Evolutionary conservation across 2,113 vertebrate genomes (phyloP).

Genomic region (Halcyon senegalensis): DNA sequence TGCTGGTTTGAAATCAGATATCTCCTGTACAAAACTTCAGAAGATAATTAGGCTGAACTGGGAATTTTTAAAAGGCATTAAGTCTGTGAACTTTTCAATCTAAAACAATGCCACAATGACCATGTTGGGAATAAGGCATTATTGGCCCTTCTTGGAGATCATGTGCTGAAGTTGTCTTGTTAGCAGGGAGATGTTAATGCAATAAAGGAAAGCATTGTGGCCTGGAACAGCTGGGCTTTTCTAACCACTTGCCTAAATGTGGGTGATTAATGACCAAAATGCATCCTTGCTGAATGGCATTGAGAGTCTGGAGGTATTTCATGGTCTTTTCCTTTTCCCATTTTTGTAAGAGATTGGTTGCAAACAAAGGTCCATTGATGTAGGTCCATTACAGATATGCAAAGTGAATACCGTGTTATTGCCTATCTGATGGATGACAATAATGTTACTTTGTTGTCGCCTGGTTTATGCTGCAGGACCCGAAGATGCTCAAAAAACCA

Average conservation of each 20-base stretch:
- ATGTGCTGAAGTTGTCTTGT: slow-evolving; percentile 66
- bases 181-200: neutral
- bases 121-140: slow-evolving; percentile 68
- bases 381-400: slow-evolving; percentile 6
- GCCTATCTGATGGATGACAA: slow-evolving; percentile 45
- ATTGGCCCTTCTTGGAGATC: slow-evolving; percentile 61
- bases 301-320: slow-evolving; percentile 38
- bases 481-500: neutral
- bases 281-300: slow-evolving; percentile 60
- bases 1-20: neutral
- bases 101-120: slow-evolving; percentile 55
- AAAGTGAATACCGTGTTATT: slow-evolving; percentile 6
- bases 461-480: neutral
- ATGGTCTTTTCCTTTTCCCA: slow-evolving; percentile 19
- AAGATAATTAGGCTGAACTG: slow-evolving; percentile 50
- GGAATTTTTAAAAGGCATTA: slow-evolving; percentile 58
- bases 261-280: slow-evolving; percentile 70
- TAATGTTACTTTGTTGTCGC: slow-evolving; percentile 10
- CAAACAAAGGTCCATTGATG: slow-evolving; percentile 63
- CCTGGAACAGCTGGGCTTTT: slow-evolving; percentile 64
- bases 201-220: slow-evolving; percentile 56
- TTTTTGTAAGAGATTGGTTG: neutral
- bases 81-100: slow-evolving; percentile 72
- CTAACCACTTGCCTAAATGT: slow-evolving; percentile 44
- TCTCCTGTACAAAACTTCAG: neutral